Evolutionary conservation across 2,113 vertebrate species (phyloP).

Genomic region (Apeltes quadracus): DNA sequence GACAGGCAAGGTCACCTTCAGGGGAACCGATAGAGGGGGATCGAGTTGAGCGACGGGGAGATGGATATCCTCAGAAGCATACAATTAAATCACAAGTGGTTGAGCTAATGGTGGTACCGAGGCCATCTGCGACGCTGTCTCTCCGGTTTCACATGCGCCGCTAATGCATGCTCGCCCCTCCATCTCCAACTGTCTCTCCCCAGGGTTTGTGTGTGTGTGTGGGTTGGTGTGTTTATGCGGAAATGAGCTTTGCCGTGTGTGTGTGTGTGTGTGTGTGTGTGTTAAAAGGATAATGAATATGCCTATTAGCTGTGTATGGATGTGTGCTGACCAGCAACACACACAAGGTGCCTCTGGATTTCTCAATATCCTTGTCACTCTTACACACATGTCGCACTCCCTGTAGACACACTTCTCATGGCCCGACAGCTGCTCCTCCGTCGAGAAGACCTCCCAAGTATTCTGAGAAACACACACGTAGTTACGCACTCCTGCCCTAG

Average conservation of each 20-base stretch:
- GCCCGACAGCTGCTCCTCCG: slow-evolving; percentile 56
- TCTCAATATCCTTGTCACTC: slow-evolving; percentile 28
- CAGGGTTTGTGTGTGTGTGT: slow-evolving; percentile 9
- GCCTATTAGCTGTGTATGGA: slow-evolving; percentile 44
- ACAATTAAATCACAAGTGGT: slow-evolving; percentile 53
- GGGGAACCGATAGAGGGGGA: slow-evolving; percentile 25
- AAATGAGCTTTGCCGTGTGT: slow-evolving; percentile 25
- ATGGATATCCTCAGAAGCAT: slow-evolving; percentile 66
- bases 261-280: slow-evolving; percentile 1
- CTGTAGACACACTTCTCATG: slow-evolving; percentile 26
- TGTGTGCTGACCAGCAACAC: slow-evolving; percentile 31
- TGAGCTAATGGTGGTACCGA: slow-evolving; percentile 26
- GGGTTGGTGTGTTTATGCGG: neutral
- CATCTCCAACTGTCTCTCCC: slow-evolving; percentile 15
- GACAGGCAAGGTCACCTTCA: slow-evolving; percentile 77
- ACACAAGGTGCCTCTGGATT: neutral
- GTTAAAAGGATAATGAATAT: slow-evolving; percentile 52
- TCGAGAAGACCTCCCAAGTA: slow-evolving; percentile 35
- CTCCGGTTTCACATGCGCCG: slow-evolving; percentile 32
- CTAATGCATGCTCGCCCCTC: slow-evolving; percentile 31
- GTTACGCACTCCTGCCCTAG: slow-evolving; percentile 13
- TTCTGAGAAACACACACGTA: slow-evolving; percentile 7
- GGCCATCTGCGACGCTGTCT: slow-evolving; percentile 9
- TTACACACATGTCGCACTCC: slow-evolving; percentile 6
- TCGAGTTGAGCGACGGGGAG: slow-evolving; percentile 23